Evolutionary conservation across 2,888 invertebrate species (phyloP).

Genomic region (Plagiodera versicolora): DNA sequence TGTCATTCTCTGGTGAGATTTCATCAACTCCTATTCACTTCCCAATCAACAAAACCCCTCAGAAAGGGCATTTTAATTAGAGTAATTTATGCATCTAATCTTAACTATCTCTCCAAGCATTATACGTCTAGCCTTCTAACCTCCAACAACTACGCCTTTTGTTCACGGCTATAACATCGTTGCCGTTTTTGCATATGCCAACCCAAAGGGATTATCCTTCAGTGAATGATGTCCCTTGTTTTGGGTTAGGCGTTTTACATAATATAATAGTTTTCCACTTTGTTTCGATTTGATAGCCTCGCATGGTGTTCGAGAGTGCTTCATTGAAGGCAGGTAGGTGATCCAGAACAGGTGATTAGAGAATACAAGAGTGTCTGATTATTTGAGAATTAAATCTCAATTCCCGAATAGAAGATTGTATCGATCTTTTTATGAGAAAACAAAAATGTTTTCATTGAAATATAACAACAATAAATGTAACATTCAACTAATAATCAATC

Average conservation of each 20-base stretch:
- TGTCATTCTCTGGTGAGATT: conserved; percentile 9
- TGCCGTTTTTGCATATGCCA: conserved; percentile 22
- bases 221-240: not conserved
- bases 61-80: conserved; percentile 39
- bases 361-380: too few species aligned
- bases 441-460: too few species aligned
- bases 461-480: too few species aligned
- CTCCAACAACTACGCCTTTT: conserved; percentile 27
- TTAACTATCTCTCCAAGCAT: conserved; percentile 34
- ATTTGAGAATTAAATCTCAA: too few species aligned
- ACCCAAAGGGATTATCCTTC: conserved; percentile 16
- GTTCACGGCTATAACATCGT: conserved; percentile 22
- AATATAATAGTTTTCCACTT: conserved; percentile 9
- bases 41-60: conserved; percentile 39
- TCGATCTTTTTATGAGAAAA: too few species aligned
- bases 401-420: too few species aligned
- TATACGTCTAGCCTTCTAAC: conserved; percentile 24
- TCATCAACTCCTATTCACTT: conserved; percentile 33
- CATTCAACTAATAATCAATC: too few species aligned
- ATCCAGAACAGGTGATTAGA: too few species aligned
- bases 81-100: conserved; percentile 39
- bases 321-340: not conserved
- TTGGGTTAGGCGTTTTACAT: conserved; percentile 5
- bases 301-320: not conserved
- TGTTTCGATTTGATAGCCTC: conserved; percentile 1